These are phyloP conservation scores for Neopelma chrysocephalum DNA, from an alignment of 2,797 vertebrate species.

Conservation along the genomic window DNA sequence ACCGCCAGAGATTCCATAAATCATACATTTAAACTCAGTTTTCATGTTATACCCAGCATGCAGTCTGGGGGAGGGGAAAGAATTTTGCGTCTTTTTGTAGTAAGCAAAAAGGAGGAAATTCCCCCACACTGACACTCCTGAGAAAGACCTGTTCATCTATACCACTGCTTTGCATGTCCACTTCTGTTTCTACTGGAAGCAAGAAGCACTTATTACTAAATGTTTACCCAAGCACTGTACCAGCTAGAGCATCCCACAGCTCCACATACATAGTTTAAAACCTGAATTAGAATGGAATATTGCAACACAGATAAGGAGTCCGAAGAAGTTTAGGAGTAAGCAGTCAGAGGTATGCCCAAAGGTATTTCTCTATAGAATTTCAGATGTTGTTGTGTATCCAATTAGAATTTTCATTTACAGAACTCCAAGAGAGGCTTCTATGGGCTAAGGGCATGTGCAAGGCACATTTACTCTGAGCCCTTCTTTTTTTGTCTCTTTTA, in stretches of 20 bases:
- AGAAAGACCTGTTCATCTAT: neutral
- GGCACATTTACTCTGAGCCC: neutral
- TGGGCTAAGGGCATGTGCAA: neutral
- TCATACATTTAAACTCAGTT: neutral
- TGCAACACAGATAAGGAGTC: neutral
- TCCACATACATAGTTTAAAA: neutral
- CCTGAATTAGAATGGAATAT: neutral
- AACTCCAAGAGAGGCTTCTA: neutral
- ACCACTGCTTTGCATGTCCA: neutral
- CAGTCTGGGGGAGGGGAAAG: neutral
- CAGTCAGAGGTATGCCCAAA: neutral
- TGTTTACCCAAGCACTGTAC: neutral
- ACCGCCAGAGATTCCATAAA: neutral
- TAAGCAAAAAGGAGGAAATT: neutral
- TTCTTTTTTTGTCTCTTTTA: neutral
- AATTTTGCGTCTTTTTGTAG: neutral
- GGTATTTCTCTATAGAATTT: neutral
- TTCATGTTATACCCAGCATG: neutral
- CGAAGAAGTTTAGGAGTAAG: neutral
- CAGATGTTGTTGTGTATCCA: neutral
- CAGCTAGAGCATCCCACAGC: neutral
- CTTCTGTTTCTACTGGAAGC: neutral
- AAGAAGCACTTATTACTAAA: neutral
- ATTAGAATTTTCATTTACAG: neutral
- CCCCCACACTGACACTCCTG: neutral